Base-by-base conservation (phyloP, 2,888 invertebrate genomes). In the Athalia rosae region DNA sequence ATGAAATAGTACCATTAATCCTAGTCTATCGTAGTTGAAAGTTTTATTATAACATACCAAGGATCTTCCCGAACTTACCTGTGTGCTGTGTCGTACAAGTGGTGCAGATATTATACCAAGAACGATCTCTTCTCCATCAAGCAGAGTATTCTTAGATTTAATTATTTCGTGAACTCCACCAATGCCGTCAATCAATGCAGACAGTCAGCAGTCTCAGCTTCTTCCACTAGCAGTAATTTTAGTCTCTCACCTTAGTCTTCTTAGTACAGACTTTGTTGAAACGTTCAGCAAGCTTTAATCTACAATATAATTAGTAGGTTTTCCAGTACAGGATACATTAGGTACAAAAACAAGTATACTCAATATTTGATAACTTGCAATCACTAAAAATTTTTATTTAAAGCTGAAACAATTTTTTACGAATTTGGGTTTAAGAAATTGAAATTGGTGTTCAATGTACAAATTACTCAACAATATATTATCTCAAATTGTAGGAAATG, bases 211-310 rank as follows among this genome's bases (percentile, higher is more conserved):
- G 71, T 45, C 45, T 58, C 78, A 67, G 80, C 82, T 81, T 83
- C 81, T 28, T 28, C 81, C 83, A 76, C 83, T 83, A 77, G 85
- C 79, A 84, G 86, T 89, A 89, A 89, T 86, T 89, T 89, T 89
- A 89, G 89, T 89, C 85, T 28, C 28, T 86, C 87, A 86, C 86
- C 85, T 86, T 82, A 83, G 83, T 84, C 84, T 82, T 85, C 83
- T 81, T 80, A 85, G 86, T 85, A 82, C 84, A 13, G 28, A 41
- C 48, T 61, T 9, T 47, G 61, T 28, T 11, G 28, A 28, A 48
- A 48, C 61, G 48, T 48, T 48, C 48, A 48, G 48, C 71, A 58
- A 71, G 58, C 43, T 71, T 58, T 11, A 71, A 58, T 58, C 56
- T 58, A 71, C 58, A 67, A 71, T 71, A 71, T 6, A 69, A 28